phyloP scores from a whole-genome alignment of 2,888 invertebrate genomes.

The Zele albiditarsus region DNA sequence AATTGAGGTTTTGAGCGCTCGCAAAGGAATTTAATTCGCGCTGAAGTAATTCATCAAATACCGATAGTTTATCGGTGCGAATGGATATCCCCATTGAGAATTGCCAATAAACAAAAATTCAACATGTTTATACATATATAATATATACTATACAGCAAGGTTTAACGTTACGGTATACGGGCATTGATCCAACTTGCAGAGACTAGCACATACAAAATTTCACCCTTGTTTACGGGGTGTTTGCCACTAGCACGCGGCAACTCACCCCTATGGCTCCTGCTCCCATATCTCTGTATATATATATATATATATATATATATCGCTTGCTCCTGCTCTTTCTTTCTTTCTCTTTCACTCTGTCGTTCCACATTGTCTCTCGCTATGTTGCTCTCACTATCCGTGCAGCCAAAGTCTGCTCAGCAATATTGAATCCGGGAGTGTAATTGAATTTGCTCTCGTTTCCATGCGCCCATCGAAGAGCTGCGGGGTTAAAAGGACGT shows the following conservation, averaged over 20 bases:
- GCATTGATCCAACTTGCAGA: slow-evolving; percentile 30
- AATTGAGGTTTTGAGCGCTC: neutral
- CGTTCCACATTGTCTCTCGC: slow-evolving; percentile 6
- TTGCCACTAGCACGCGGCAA: slow-evolving; percentile 50
- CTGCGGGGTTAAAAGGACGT: slow-evolving; percentile 51
- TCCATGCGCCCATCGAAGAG: slow-evolving; percentile 59
- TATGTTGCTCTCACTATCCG: slow-evolving; percentile 3
- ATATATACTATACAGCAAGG: neutral
- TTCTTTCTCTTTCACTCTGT: slow-evolving; percentile 1
- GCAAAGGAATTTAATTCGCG: slow-evolving; percentile 59
- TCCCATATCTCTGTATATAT: neutral
- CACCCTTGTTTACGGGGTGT: slow-evolving; percentile 65
- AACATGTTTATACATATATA: neutral
- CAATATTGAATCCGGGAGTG: slow-evolving; percentile 59
- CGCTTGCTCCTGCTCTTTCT: slow-evolving; percentile 1
- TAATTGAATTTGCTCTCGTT: slow-evolving; percentile 67
- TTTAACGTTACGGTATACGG: neutral
- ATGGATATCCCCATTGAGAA: slow-evolving; percentile 29
- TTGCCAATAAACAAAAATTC: slow-evolving; percentile 25
- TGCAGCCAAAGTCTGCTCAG: slow-evolving; percentile 48
- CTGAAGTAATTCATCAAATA: slow-evolving; percentile 55
- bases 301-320: neutral
- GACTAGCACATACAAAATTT: slow-evolving; percentile 57
- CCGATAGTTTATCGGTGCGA: slow-evolving; percentile 55
- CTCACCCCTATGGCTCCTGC: slow-evolving; percentile 3